A percentile compares a stretch with the other conserved stretches of the same genome.
Conservation (phyloP, 1,140 invertebrate species). For the Cydia pomonella region DNA sequence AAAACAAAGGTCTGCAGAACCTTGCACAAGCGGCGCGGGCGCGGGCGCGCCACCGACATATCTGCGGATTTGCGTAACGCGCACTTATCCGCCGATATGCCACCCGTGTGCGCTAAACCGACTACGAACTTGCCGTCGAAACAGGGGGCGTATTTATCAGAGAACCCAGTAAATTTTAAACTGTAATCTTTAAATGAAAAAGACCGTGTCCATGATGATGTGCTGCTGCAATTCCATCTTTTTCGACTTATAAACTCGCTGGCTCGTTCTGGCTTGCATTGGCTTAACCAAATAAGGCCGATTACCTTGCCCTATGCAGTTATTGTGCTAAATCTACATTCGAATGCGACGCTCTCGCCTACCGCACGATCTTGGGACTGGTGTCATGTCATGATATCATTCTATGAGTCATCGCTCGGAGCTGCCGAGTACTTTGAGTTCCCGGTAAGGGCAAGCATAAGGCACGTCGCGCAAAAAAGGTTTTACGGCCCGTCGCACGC, state of each 20-base stretch:
- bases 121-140: constrained; percentile 1
- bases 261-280: constrained; percentile 4
- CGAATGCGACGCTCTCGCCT: constrained; percentile 24
- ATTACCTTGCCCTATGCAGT: constrained; percentile 17
- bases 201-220: background rate
- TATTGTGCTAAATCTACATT: constrained; percentile 20
- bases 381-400: constrained; percentile 63
- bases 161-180: background rate
- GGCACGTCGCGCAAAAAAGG: constrained; percentile 48
- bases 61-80: constrained; percentile 80
- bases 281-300: constrained; percentile 18
- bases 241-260: background rate
- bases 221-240: background rate
- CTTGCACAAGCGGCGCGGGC: constrained; percentile 79
- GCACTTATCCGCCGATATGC: constrained; percentile 77
- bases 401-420: constrained; percentile 62
- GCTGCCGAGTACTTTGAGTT: constrained; percentile 46
- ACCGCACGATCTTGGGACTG: constrained; percentile 40
- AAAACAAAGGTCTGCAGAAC: constrained; percentile 80
- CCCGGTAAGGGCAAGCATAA: constrained; percentile 50
- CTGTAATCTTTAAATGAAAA: background rate
- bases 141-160: background rate
- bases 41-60: constrained; percentile 69
- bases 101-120: constrained; percentile 56
- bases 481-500: constrained; percentile 49